A percentile compares a stretch with the other conserved stretches of the same genome.
Evolutionary conservation across 2,888 invertebrate species (phyloP).

Genomic region (Pheosia gnoma): DNA sequence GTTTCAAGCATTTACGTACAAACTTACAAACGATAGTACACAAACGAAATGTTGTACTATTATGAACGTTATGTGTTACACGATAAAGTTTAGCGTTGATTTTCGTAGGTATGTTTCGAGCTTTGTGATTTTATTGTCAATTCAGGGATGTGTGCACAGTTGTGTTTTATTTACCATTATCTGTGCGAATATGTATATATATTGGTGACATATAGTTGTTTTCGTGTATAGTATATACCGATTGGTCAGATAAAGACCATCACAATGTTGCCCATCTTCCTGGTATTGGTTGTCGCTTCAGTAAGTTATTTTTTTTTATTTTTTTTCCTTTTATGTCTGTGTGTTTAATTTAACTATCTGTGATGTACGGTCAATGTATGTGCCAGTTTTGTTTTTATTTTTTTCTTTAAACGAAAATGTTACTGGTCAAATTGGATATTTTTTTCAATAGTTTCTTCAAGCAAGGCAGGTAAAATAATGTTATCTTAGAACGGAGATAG

Average conservation of each 20-base stretch:
- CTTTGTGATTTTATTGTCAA: conserved; percentile 30
- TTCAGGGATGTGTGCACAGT: conserved; percentile 55
- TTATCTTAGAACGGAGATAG: too few species aligned
- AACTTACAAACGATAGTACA: conserved; percentile 13
- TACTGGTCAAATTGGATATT: too few species aligned
- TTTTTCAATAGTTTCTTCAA: too few species aligned
- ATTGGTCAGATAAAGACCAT: conserved; percentile 64
- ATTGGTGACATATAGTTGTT: conserved; percentile 35
- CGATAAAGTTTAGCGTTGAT: conserved; percentile 11
- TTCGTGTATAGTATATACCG: conserved; percentile 79
- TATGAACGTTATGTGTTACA: conserved; percentile 5
- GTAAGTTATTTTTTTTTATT: conserved; percentile 54
- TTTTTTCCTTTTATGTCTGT: background rate
- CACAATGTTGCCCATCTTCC: conserved; percentile 70
- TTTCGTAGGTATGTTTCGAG: conserved; percentile 6
- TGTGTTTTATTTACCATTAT: conserved; percentile 52
- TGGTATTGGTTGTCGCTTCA: conserved; percentile 66
- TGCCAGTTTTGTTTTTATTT: too few species aligned
- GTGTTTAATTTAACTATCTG: background rate
- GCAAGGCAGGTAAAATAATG: too few species aligned
- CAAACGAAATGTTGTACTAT: conserved; percentile 10
- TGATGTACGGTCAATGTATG: too few species aligned
- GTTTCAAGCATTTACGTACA: conserved; percentile 45
- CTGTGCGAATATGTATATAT: conserved; percentile 66
- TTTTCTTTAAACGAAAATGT: too few species aligned